Evolutionary conservation across 2,888 invertebrate species (phyloP), one percentile per base, ranked within the genome.

Genomic region (Elmis aenea): DNA sequence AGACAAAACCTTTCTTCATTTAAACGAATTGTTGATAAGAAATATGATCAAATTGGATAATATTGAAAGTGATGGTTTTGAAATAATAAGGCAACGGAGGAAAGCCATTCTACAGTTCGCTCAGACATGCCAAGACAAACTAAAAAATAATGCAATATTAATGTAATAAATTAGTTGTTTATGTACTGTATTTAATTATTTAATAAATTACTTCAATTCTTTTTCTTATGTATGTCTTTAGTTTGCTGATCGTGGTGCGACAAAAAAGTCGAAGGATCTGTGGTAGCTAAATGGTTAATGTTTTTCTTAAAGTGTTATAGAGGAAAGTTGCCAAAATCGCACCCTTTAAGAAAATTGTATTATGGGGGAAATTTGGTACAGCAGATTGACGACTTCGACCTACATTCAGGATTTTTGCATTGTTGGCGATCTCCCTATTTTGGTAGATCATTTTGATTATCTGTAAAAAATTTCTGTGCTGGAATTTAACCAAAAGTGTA

Each of bases 21-120:
- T 33, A 16, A 26, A 26, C 6, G 33, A 33, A 21, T 8, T 26
- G 13, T 15, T 33, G 5, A 20, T 33, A 3, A 33, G 26, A 8
- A 12, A 13, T 20, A 4, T 15, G 12, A 14, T 33, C 1, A 15
- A 33, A 2, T 10, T 33, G 5, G 33, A 33, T 10, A 10, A 33
- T 9, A 14, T 33, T 2, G 33, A 33, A 14, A 26, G 9, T 13
- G 26, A 26, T 13, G 26, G 26, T 1, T n/a, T 18, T 20, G 5
- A 10, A 2, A n/a, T 13, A 5, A 26, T 33, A 3, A n/a, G 33
- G 9, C 5, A 24, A 5, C 18, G 4, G 11, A 25, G 26, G 20
- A 33, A 16, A 20, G 33, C 25, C 18, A 14, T 9, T 1, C n/a
- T 33, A 13, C 9, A n/a, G 5, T 26, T 8, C 9, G 20, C 21